Evolutionary conservation across 2,113 vertebrate species (phyloP).

Genomic region (Paramormyrops kingsleyae): DNA sequence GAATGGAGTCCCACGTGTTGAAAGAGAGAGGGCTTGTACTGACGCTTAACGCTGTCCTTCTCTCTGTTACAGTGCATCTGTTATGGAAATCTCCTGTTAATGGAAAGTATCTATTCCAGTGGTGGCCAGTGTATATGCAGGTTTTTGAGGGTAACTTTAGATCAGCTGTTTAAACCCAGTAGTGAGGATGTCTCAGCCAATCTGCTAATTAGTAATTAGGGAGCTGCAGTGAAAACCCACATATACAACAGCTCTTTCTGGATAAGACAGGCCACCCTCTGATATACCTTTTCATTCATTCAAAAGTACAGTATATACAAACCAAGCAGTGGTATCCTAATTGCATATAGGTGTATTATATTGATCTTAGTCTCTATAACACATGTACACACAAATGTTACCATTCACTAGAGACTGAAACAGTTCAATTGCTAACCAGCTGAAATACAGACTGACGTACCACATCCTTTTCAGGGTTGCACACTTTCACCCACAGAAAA

Average conservation of each 20-base stretch:
- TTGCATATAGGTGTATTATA: not conserved
- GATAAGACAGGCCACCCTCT: no score
- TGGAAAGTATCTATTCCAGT: not conserved
- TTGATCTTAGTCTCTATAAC: not conserved
- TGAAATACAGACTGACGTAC: constrained; percentile 57
- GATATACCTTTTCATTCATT: no score
- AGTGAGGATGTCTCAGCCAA: no score
- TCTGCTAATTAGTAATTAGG: no score
- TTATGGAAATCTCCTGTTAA: not conserved
- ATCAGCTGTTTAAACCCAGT: no score
- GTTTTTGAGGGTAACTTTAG: not conserved
- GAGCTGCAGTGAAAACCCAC: no score
- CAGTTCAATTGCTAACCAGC: not conserved
- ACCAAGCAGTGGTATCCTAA: not conserved
- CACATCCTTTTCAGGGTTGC: constrained; percentile 93
- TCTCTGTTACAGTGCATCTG: constrained; percentile 96
- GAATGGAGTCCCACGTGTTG: constrained; percentile 96
- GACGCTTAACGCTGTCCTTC: constrained; percentile 82
- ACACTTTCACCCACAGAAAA: constrained; percentile 98
- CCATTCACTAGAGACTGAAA: not conserved
- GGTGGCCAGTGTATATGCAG: not conserved
- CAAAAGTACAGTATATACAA: not conserved
- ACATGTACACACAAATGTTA: not conserved
- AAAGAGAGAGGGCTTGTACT: constrained; percentile 92
- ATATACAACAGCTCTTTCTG: no score